These are phyloP conservation scores for Pseudomyrmex concolor DNA, from an alignment of 1,140 invertebrate species.

Conservation along the genomic window DNA sequence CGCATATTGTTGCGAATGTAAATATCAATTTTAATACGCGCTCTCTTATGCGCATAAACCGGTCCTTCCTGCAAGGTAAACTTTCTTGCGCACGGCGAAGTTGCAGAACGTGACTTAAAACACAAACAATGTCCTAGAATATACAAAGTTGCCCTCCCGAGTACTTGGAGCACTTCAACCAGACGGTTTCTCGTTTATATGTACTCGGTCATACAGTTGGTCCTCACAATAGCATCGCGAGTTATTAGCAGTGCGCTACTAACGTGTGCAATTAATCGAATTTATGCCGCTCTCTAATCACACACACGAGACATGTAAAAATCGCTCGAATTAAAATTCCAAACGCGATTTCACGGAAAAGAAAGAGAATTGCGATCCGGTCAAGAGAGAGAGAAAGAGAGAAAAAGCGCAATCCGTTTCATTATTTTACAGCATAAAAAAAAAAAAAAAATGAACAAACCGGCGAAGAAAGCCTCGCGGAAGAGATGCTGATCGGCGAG, in stretches of 20 bases:
- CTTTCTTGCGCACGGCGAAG: neutral
- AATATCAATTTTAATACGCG: neutral
- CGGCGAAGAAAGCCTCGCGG: neutral
- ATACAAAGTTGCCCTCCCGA: neutral
- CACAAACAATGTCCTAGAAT: slow-evolving; percentile 12
- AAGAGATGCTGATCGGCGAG: neutral
- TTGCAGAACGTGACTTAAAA: slow-evolving; percentile 3
- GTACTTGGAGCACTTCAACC: slow-evolving; percentile 7
- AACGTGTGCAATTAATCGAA: neutral
- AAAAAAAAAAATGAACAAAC: neutral
- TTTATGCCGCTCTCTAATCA: neutral
- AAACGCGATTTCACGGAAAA: neutral
- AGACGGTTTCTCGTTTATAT: neutral
- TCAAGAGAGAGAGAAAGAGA: neutral
- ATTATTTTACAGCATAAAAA: neutral
- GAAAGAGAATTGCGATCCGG: neutral
- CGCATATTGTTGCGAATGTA: neutral
- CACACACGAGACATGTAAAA: neutral
- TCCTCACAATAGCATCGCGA: slow-evolving; percentile 20
- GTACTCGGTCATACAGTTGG: slow-evolving; percentile 15
- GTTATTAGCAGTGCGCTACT: slow-evolving; percentile 25
- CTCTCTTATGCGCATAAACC: neutral
- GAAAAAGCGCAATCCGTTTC: neutral
- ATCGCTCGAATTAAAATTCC: slow-evolving; percentile 25
- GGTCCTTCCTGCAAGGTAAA: neutral